Percentiles rank a stretch among this genome's conserved stretches.
Evolutionary conservation across 2,797 vertebrate genomes (phyloP).

Genomic region (Sylvia borin): DNA sequence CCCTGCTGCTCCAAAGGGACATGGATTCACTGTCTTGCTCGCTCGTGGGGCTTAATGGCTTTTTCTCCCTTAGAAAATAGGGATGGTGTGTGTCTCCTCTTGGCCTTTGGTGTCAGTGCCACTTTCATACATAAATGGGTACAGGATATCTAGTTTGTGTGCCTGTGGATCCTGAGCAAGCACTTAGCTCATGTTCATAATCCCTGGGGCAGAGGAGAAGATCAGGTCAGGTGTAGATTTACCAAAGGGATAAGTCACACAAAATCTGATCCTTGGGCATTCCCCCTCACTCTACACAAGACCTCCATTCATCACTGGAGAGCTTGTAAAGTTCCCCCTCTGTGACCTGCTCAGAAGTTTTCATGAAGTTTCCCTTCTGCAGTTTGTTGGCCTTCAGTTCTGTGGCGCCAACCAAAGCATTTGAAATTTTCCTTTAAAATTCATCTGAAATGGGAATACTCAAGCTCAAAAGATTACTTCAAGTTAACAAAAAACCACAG

Average conservation of each 20-base stretch:
- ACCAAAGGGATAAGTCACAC: conserved; percentile 38
- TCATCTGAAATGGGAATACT: background rate
- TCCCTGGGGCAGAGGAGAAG: conserved; percentile 33
- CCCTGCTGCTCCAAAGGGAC: background rate
- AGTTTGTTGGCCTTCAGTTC: background rate
- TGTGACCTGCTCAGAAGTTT: background rate
- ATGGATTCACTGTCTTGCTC: background rate
- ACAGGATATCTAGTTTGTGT: background rate
- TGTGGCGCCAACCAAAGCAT: background rate
- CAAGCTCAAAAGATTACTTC: background rate
- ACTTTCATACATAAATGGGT: background rate
- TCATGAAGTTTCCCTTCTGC: background rate
- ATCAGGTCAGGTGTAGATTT: conserved; percentile 53
- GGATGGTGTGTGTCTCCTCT: background rate
- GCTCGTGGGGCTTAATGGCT: background rate
- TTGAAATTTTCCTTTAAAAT: background rate
- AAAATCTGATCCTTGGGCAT: conserved; percentile 59
- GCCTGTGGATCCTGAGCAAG: background rate
- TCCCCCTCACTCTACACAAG: conserved; percentile 24
- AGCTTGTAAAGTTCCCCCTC: background rate
- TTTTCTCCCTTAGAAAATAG: background rate
- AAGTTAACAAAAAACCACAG: background rate
- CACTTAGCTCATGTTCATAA: background rate
- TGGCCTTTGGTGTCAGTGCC: background rate
- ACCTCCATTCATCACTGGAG: conserved; percentile 43